Evolutionary conservation across 2,888 invertebrate genomes (phyloP), one percentile per base, ranked within the genome.

Genomic region (Athetis lepigone): DNA sequence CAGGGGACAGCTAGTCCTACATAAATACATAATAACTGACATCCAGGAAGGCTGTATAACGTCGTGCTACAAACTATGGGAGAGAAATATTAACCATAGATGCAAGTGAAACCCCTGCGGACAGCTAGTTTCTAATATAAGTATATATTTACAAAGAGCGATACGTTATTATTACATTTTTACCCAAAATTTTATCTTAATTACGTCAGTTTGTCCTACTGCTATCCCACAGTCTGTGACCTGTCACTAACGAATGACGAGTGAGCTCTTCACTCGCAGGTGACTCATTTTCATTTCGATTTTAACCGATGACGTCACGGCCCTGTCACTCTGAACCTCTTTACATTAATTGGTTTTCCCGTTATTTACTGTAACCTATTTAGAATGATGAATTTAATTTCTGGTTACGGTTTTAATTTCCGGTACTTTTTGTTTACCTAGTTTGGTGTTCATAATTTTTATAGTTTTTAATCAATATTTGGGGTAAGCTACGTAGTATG

Each of bases 201-300:
- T 8, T 37, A 2, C 7, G 7, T 4, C 13, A 36, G 19, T 49
- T 69, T 52, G 49, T 18, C 16, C 19, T 59, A 70, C 67, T 49
- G 47, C n/a, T 36, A 8, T 33, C 1, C 50, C 13, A 6, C 56
- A 49, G 33, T 40, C 71, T 76, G 68, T 79, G 77, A 18, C 67
- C 36, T 46, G 52, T 62, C 60, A 67, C 69, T 83, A 84, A 83
- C 80, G 81, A 82, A 79, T 67, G 67, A 59, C 39, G 56, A 75
- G 57, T 45, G 61, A 72, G 57, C 64, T 74, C 75, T 74, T 55
- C 61, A 63, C 64, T 33, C 59, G 51, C 63, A 43, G 70, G 63
- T 76, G 81, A 81, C 79, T 80, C 80, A 79, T 84, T 84, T 81
- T 74, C 73, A 78, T 79, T 85, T 81, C 79, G 77, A 84, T 82